Percentiles rank a stretch among this genome's conserved stretches.
These are phyloP conservation scores for Argyresthia albistria DNA, from an alignment of 2,888 invertebrate species.

Conservation along the genomic window DNA sequence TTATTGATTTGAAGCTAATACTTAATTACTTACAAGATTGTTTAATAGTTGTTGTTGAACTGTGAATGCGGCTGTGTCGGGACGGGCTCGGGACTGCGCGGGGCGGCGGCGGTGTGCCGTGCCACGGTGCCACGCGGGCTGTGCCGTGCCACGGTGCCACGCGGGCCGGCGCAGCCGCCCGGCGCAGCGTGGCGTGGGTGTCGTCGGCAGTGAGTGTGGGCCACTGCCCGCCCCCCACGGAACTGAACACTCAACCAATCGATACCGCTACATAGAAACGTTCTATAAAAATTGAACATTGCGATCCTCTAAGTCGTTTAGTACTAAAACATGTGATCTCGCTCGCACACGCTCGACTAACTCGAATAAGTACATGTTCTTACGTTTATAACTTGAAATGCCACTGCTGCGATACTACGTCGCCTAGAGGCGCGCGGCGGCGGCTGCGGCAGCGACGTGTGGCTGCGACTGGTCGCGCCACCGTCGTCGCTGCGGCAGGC, in stretches of 20 bases:
- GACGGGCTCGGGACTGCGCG: too few relatives aligned
- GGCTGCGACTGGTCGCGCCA: constrained; percentile 7
- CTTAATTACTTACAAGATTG: constrained; percentile 71
- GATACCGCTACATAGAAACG: constrained; percentile 68
- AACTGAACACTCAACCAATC: constrained; percentile 25
- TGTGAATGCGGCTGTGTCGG: too few relatives aligned
- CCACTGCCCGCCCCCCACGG: neutral
- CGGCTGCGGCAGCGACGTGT: constrained; percentile 18
- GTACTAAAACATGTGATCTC: constrained; percentile 58
- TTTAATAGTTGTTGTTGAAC: constrained; percentile 49
- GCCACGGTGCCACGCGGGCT: too few relatives aligned
- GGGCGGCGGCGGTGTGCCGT: too few relatives aligned
- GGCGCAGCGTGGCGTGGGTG: neutral
- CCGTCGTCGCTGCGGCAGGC: constrained; percentile 14
- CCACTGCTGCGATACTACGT: constrained; percentile 65
- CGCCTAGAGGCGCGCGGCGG: constrained; percentile 35
- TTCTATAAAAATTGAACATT: constrained; percentile 71
- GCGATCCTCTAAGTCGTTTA: constrained; percentile 62
- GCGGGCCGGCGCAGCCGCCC: too few relatives aligned
- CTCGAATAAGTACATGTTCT: constrained; percentile 62
- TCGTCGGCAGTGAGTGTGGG: neutral
- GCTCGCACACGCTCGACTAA: constrained; percentile 39
- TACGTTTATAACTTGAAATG: constrained; percentile 63
- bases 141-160: too few relatives aligned
- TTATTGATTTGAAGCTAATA: constrained; percentile 72